Percentiles rank a stretch among this genome's conserved stretches.
phyloP scores from a whole-genome alignment of 2,888 invertebrate species.

The Eueremaeus valkanovi region DNA sequence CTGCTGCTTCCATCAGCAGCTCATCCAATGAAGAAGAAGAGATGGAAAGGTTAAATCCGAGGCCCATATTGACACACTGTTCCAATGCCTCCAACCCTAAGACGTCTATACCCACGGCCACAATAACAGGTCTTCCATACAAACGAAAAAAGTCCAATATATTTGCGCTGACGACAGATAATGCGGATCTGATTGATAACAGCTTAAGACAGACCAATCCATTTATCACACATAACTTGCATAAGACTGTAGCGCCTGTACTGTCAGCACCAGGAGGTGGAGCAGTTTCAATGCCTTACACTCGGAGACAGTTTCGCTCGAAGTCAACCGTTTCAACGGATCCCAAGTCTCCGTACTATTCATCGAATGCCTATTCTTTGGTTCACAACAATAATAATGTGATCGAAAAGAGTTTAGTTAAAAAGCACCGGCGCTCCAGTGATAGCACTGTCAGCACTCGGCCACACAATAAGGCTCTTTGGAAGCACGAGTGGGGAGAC shows the following conservation, averaged over 20 bases:
- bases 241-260: neutral
- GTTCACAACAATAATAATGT: neutral
- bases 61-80: neutral
- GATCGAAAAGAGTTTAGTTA: neutral
- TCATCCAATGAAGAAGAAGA: slow-evolving; percentile 26
- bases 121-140: slow-evolving; percentile 24
- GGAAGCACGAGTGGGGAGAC: slow-evolving; percentile 3
- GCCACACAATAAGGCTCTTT: neutral
- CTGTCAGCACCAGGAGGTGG: too few relatives aligned
- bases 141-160: slow-evolving; percentile 27
- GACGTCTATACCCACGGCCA: neutral
- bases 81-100: neutral
- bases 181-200: neutral
- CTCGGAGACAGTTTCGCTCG: neutral
- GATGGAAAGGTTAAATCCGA: neutral
- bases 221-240: neutral
- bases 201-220: neutral
- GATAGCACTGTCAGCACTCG: neutral
- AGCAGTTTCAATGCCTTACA: neutral
- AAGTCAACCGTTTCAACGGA: neutral
- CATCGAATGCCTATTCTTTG: neutral
- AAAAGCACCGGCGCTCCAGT: slow-evolving; percentile 9
- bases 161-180: slow-evolving; percentile 14
- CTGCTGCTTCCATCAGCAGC: slow-evolving; percentile 6
- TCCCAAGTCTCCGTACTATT: neutral